Evolutionary conservation across 2,888 invertebrate genomes (phyloP), one percentile per base, ranked within the genome.

Genomic region (Euspilapteryx auroguttella): DNA sequence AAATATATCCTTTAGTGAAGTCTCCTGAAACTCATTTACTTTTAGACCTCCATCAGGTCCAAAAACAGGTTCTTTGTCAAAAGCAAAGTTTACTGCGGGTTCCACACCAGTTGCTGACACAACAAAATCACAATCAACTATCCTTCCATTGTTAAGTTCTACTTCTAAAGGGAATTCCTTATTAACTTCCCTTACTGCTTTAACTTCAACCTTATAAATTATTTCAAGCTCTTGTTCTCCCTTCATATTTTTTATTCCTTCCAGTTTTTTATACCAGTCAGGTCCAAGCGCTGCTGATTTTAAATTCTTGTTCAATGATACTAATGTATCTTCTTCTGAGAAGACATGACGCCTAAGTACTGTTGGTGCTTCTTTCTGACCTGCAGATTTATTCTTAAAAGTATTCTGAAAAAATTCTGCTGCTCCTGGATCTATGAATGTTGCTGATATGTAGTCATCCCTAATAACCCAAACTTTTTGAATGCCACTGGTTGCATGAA

Each of bases 391-490:
- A 23, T 42, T 49, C 38, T 45, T 55, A 31, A 75, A 63, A 25
- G 61, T 51, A 32, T 69, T 48, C 37, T 89, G 83, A 43, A 97
- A 92, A 62, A 98, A 99, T 58, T 93, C 85, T 4, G 96, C 94
- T 9, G 97, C 97, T 10, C 94, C 97, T 6, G 94, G 87, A 71
- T 99, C 98, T 27, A 99, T 83, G 66, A 97, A 99, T 9, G 94
- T 91, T 9, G 94, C 87, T 9, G 93, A 87, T 44, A 99, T 94
- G 38, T 92, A 90, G 37, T 85, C 82, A 68, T 99, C 94, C 62
- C 92, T 92, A 25, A 99, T 85, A 0, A 91, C 86, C 99, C 99
- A 99, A 33, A 94, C 76, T 27, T 97, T 84, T 50, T 94, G 85
- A 27, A 94, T 81, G 11, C 87, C 86, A 49, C 81, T 79, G 10